These are phyloP conservation scores for Acanthisitta chloris DNA, from an alignment of 2,113 vertebrate genomes.

Conservation along the genomic window DNA sequence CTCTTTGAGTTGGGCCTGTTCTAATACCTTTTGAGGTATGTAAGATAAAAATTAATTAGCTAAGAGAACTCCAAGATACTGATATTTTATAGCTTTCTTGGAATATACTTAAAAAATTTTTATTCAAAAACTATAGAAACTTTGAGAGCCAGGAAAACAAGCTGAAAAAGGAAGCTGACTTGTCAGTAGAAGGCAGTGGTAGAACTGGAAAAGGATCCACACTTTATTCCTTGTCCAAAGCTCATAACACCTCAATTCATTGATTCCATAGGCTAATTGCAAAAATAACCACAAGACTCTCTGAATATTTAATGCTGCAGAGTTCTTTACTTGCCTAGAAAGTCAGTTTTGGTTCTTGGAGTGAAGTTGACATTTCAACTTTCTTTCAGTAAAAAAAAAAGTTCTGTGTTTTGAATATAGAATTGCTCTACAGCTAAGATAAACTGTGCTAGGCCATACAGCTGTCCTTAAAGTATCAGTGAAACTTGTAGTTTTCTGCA, in stretches of 20 bases:
- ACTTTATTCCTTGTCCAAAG: neutral
- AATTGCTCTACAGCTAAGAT: neutral
- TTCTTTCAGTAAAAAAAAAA: neutral
- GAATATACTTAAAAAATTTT: neutral
- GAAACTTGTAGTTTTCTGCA: neutral
- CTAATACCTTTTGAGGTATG: neutral
- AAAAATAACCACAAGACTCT: neutral
- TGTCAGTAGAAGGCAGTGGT: neutral
- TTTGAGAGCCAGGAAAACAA: neutral
- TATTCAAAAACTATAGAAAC: neutral
- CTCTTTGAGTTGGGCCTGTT: neutral
- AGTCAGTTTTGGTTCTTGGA: neutral
- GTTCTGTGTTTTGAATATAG: neutral
- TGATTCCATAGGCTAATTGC: neutral
- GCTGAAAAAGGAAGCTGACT: neutral
- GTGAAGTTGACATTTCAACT: neutral
- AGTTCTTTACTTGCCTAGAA: neutral
- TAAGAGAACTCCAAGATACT: neutral
- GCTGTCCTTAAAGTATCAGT: neutral
- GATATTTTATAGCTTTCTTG: neutral
- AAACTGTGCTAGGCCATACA: neutral
- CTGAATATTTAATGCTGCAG: neutral
- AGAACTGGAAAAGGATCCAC: neutral
- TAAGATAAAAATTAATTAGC: neutral
- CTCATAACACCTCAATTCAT: neutral